phyloP scores from a whole-genome alignment of 1,140 invertebrate species.

The Drosophila sucinea region DNA sequence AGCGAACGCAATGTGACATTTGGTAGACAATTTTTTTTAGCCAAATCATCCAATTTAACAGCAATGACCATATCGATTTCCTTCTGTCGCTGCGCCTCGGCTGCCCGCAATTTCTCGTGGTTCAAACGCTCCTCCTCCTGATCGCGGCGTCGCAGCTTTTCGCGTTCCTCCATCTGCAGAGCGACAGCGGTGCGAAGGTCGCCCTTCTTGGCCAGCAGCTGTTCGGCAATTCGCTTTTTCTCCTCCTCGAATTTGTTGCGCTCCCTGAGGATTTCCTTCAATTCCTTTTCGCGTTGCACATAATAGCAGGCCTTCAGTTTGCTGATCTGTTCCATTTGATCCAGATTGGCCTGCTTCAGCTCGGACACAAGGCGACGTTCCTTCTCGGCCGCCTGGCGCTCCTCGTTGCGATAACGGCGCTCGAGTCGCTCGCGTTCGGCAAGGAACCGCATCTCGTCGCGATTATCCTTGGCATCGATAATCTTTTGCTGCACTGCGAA shows the following conservation, averaged over 20 bases:
- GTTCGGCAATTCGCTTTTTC: constrained; percentile 36
- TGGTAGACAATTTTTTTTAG: constrained; percentile 53
- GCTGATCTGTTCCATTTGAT: constrained; percentile 54
- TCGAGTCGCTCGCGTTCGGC: constrained; percentile 63
- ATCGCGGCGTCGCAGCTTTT: constrained; percentile 49
- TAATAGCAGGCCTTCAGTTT: constrained; percentile 61
- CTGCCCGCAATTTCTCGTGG: constrained; percentile 17
- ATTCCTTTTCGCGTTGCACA: constrained; percentile 48
- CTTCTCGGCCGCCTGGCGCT: constrained; percentile 50
- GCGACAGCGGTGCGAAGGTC: constrained; percentile 47
- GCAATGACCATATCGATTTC: constrained; percentile 68
- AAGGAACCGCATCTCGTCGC: constrained; percentile 67
- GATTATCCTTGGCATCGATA: constrained; percentile 61
- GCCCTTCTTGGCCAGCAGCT: constrained; percentile 37
- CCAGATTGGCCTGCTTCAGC: constrained; percentile 46
- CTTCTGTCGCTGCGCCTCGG: constrained; percentile 51
- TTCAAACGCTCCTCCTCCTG: constrained; percentile 45
- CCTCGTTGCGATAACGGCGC: constrained; percentile 59
- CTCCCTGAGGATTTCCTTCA: constrained; percentile 42
- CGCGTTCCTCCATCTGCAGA: constrained; percentile 62
- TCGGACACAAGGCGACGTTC: constrained; percentile 39
- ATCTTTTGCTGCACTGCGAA: constrained; percentile 61
- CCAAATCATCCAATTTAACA: constrained; percentile 59
- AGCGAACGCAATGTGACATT: constrained; percentile 37
- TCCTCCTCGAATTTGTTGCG: constrained; percentile 40